phyloP scores from a whole-genome alignment of 2,888 invertebrate genomes.

The Synergus gifuensis region DNA sequence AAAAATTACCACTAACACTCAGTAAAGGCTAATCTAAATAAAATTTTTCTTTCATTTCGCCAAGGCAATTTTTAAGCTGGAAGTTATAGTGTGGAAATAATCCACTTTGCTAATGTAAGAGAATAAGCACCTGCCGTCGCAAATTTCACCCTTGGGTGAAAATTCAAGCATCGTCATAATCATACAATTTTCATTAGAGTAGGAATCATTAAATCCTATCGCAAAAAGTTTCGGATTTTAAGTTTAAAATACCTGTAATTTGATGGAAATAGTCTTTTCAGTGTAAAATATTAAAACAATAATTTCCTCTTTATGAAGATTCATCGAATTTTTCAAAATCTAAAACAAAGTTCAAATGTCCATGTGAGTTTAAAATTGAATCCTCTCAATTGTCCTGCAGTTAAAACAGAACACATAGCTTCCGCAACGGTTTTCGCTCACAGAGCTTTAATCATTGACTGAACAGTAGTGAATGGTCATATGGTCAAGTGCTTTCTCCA shows the following conservation, averaged over 20 bases:
- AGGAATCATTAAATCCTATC: too few relatives aligned
- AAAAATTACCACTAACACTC: not conserved
- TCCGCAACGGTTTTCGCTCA: not conserved
- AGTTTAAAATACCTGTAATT: too few relatives aligned
- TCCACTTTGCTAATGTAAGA: not conserved
- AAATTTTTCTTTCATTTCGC: too few relatives aligned
- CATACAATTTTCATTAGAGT: not conserved
- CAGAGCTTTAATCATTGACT: constrained; percentile 21
- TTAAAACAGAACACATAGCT: not conserved
- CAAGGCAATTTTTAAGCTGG: not conserved
- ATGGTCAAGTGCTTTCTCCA: constrained; percentile 19
- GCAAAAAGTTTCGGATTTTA: too few relatives aligned
- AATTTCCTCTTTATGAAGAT: too few relatives aligned
- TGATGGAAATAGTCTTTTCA: too few relatives aligned
- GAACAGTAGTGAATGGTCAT: constrained; percentile 10
- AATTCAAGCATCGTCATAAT: not conserved
- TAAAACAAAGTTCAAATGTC: not conserved
- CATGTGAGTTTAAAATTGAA: not conserved
- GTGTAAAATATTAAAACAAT: not conserved
- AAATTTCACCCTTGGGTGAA: not conserved
- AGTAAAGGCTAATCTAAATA: not conserved
- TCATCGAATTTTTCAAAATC: not conserved
- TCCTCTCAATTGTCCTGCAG: not conserved
- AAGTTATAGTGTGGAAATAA: not conserved
- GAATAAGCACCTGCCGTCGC: not conserved